Conservation (phyloP, 2,797 vertebrate species). For the Sebastes hubbsi region DNA sequence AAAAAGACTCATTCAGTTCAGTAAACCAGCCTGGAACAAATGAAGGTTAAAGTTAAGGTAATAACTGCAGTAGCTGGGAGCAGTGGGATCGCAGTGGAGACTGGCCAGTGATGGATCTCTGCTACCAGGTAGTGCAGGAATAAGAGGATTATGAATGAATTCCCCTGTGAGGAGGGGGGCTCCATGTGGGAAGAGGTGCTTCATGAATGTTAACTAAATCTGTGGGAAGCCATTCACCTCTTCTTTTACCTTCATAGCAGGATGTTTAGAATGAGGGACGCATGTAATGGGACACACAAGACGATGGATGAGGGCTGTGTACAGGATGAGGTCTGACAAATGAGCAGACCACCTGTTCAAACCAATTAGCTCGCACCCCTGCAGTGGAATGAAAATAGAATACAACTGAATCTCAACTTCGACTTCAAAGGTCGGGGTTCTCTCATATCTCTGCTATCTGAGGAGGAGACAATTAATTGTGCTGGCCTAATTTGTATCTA, state of each 20-base stretch:
- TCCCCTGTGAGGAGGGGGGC: neutral
- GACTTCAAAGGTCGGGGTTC: constrained; percentile 31
- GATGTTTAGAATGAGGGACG: neutral
- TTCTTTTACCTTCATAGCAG: neutral
- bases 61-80: constrained; percentile 11
- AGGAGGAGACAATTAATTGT: constrained; percentile 4
- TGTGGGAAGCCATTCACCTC: neutral
- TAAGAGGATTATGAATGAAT: constrained; percentile 38
- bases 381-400: constrained; percentile 35
- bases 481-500: constrained; percentile 4
- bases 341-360: neutral
- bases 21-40: constrained; percentile 8
- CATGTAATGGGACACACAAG: neutral
- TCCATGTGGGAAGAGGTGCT: neutral
- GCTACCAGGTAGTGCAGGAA: neutral
- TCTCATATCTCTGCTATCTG: constrained; percentile 9
- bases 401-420: constrained; percentile 5
- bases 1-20: neutral
- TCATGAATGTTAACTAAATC: constrained; percentile 24
- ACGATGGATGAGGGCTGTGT: neutral
- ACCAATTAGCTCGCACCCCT: constrained; percentile 16
- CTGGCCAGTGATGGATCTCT: neutral
- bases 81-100: constrained; percentile 14
- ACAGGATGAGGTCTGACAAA: neutral
- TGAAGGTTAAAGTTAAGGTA: constrained; percentile 27